These are phyloP conservation scores for Hepsetus odoe DNA, from an alignment of 2,113 vertebrate species.

Conservation along the genomic window DNA sequence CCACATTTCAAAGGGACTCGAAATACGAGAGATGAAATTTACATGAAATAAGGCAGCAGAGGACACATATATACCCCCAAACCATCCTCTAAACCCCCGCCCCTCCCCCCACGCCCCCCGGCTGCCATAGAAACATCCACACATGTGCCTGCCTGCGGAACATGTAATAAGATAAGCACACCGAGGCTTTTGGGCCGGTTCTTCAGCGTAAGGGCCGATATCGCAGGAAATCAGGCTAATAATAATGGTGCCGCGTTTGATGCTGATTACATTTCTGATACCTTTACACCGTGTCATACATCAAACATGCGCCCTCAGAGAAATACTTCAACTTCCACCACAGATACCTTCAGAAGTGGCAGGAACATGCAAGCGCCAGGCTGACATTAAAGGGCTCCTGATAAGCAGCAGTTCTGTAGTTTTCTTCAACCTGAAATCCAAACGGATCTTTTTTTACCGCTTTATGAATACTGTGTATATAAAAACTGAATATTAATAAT, in stretches of 20 bases:
- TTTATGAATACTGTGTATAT: no score
- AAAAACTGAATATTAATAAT: no score
- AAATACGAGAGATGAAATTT: conserved; percentile 29
- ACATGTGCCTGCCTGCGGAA: conserved; percentile 31
- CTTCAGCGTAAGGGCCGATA: neutral
- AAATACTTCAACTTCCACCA: neutral
- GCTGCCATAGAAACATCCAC: conserved; percentile 42
- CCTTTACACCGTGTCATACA: neutral
- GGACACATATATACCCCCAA: neutral
- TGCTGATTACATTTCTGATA: neutral
- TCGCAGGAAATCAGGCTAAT: neutral
- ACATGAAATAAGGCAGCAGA: conserved; percentile 12
- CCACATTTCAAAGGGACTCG: neutral
- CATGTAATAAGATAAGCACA: conserved; percentile 40
- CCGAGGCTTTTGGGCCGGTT: neutral
- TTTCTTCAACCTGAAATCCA: no score
- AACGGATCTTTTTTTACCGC: no score
- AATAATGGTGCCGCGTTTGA: conserved; percentile 7
- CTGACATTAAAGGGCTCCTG: conserved; percentile 8
- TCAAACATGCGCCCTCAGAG: neutral
- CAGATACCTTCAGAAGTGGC: conserved; percentile 4
- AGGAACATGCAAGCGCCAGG: neutral
- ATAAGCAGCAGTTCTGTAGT: neutral
- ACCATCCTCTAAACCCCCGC: neutral
- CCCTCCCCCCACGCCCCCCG: neutral